A percentile compares a stretch with the other conserved stretches of the same genome.
Evolutionary conservation across 2,113 vertebrate genomes (phyloP).

Genomic region (Sminthopsis crassicaudata): DNA sequence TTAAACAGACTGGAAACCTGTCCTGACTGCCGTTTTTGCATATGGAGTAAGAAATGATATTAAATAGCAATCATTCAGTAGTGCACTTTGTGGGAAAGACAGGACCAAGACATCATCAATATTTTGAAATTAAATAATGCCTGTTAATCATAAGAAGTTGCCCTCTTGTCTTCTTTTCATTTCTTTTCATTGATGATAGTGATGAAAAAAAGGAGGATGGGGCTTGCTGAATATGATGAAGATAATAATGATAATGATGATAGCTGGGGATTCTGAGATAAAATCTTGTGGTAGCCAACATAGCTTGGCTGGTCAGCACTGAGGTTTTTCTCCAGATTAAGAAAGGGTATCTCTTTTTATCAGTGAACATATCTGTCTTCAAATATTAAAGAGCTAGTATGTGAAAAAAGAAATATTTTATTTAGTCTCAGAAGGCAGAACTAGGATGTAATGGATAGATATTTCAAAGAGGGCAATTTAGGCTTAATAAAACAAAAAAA

Average conservation of each 20-base stretch:
- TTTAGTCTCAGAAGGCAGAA: neutral
- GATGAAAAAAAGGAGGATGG: too few species aligned
- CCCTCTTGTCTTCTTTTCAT: neutral
- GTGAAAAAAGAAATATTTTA: neutral
- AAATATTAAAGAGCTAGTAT: neutral
- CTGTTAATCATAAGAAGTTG: neutral
- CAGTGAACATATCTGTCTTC: neutral
- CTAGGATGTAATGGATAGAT: neutral
- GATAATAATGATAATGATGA: neutral
- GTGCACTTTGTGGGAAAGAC: neutral
- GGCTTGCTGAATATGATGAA: neutral
- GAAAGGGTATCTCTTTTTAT: neutral
- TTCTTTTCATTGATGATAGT: neutral
- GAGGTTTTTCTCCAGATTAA: neutral
- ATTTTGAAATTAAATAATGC: conserved; percentile 4
- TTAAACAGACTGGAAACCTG: neutral
- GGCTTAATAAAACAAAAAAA: neutral
- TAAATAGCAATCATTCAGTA: neutral
- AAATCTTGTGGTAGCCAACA: neutral
- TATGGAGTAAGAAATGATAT: neutral
- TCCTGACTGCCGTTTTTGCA: neutral
- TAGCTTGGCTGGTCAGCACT: neutral
- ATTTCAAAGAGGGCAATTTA: neutral
- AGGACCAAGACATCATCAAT: neutral
- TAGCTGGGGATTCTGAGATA: neutral